Evolutionary conservation across 2,113 vertebrate species (phyloP).

Genomic region (Myrmecophaga tridactyla): DNA sequence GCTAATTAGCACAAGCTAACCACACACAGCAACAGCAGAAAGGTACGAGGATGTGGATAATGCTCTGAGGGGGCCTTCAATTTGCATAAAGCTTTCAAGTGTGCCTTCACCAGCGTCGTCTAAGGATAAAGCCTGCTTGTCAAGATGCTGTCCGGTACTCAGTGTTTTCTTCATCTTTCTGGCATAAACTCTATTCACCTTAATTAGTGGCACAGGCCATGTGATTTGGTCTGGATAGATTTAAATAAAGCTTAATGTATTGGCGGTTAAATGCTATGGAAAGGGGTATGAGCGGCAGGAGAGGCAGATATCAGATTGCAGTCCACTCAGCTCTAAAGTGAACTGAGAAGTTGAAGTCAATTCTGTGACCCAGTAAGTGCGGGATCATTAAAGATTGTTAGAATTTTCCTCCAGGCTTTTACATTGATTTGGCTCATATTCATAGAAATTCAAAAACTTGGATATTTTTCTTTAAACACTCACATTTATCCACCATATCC

Average conservation of each 20-base stretch:
- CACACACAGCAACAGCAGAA: not conserved
- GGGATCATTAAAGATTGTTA: not conserved
- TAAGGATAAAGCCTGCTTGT: not conserved
- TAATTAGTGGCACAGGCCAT: not conserved
- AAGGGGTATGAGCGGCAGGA: no score
- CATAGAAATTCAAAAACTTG: not conserved
- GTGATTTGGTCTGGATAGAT: not conserved
- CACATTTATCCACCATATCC: not conserved
- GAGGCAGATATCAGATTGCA: no score
- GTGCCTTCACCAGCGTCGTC: not conserved
- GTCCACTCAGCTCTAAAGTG: no score
- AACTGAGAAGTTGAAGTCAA: not conserved
- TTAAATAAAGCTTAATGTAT: no score
- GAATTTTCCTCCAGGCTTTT: not conserved
- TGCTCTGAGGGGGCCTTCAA: not conserved
- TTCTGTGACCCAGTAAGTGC: not conserved
- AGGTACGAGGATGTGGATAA: not conserved
- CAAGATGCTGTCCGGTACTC: not conserved
- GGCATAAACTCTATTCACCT: not conserved
- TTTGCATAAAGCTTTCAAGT: not conserved
- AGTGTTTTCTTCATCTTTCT: not conserved
- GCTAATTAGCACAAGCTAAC: no score
- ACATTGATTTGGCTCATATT: not conserved
- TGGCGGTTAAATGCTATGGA: no score
- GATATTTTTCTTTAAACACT: not conserved